Conservation (phyloP, 2,113 vertebrate genomes). For the Hemibagrus wyckioides region DNA sequence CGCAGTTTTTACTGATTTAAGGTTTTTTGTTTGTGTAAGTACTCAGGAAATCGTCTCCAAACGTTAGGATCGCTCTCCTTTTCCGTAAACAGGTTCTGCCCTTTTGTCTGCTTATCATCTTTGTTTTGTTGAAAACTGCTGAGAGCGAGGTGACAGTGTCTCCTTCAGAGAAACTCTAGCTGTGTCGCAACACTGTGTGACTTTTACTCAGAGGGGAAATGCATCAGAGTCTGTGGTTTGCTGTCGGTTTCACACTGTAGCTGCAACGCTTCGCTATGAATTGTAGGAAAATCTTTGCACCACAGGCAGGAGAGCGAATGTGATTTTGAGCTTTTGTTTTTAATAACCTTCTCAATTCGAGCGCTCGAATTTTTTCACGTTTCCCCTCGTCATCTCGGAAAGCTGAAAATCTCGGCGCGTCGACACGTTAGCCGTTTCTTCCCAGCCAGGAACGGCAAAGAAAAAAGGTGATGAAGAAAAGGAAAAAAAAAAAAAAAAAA, state of each 20-base stretch:
- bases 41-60: background rate
- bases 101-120: conserved; percentile 3
- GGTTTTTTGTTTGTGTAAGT: background rate
- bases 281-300: conserved; percentile 56
- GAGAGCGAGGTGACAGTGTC: conserved; percentile 31
- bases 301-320: conserved; percentile 34
- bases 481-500: background rate
- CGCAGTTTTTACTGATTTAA: background rate
- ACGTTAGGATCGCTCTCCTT: background rate
- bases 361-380: background rate
- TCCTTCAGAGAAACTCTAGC: conserved; percentile 46
- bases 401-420: conserved; percentile 12
- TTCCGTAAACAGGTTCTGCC: conserved; percentile 7
- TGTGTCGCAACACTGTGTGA: conserved; percentile 56
- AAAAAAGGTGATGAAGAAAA: conserved; percentile 36
- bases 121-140: conserved; percentile 7
- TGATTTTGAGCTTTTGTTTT: conserved; percentile 43
- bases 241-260: conserved; percentile 59
- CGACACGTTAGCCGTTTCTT: conserved; percentile 48
- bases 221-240: conserved; percentile 59
- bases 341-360: background rate
- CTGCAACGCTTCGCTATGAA: conserved; percentile 54
- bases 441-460: conserved; percentile 52
- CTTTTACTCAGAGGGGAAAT: conserved; percentile 56
- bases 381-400: background rate